A percentile compares a stretch with the other conserved stretches of the same genome.
These are phyloP conservation scores for Podarcis raffonei DNA, from an alignment of 2,113 vertebrate species.

Conservation along the genomic window DNA sequence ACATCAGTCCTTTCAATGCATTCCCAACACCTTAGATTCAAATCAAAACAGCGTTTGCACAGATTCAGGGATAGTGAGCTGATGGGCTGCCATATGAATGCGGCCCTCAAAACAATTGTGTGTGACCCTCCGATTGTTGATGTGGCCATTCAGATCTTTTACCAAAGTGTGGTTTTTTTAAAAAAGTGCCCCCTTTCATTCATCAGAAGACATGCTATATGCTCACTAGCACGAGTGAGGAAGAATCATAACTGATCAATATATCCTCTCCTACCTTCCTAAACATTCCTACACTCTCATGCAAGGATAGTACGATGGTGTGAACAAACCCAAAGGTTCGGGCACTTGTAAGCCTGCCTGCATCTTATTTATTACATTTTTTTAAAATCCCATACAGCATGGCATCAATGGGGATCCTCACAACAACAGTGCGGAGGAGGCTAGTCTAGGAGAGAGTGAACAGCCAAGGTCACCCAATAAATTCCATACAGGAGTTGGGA, in stretches of 20 bases:
- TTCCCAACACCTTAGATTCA: background rate
- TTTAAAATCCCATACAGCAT: background rate
- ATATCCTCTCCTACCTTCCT: too few relatives aligned
- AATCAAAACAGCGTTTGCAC: background rate
- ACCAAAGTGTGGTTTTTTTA: background rate
- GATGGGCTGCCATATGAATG: background rate
- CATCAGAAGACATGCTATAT: background rate
- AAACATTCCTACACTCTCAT: background rate
- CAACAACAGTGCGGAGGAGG: background rate
- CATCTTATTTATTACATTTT: background rate
- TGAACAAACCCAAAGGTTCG: background rate
- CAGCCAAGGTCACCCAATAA: background rate
- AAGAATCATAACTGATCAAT: too few relatives aligned
- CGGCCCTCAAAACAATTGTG: background rate
- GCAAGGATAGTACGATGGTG: background rate
- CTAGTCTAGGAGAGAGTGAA: background rate
- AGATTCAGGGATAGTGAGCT: conserved; percentile 35
- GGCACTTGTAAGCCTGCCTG: background rate
- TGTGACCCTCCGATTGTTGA: background rate
- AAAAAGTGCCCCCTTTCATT: background rate
- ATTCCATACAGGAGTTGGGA: background rate
- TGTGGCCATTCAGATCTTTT: background rate
- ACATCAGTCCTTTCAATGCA: conserved; percentile 17
- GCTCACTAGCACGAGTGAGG: too few relatives aligned
- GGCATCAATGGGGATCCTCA: background rate